Base-by-base conservation (phyloP, 2,888 invertebrate species). In the Anthrax anthrax region DNA sequence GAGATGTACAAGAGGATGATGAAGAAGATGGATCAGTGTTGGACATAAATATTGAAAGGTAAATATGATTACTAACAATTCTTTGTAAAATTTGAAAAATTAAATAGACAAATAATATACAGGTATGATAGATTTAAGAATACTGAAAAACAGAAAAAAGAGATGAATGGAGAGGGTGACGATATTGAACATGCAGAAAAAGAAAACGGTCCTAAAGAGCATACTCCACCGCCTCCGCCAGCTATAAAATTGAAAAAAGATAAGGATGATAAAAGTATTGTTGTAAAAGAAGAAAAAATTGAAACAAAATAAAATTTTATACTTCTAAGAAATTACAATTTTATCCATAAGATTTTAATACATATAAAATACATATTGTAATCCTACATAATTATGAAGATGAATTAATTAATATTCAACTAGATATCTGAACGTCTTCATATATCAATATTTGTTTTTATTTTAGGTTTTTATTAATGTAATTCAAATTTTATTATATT, bases 1-100 rank as follows among this genome's bases (percentile, higher is more conserved):
- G 71, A 0, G 76, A 79, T 3, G 79, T 78, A 39, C 79, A 78
- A 53, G 83, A 81, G 54, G 82, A 81, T 52, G 81, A 78, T 53
- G 80, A 80, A 56, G 77, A 77, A 58, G 80, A 81, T 58, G 78
- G 77, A 57, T 74, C 75, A 2, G 67, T 65, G 5, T 53, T 66
- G 37, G 68, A 68, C 50, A 67, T 67, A 51, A 69, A 69, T 47
- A 67, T 65, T 49, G 75, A 72, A 62, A 74, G 77, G 77, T 16
- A 38, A 27, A n/a, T 19, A 23, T 43, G 8, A 18, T 12, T 13
- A 17, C 43, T 18, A 17, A n/a, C 9, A 32, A 32, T 32, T 32
- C 12, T 32, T 4, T 32, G 1, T 9, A 5, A 32, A 9, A 16
- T 36, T 36, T 34, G 34, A 34, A 23, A 23, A 23, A 23, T 23